phyloP scores from a whole-genome alignment of 2,888 invertebrate genomes.

The Acleris cristana region DNA sequence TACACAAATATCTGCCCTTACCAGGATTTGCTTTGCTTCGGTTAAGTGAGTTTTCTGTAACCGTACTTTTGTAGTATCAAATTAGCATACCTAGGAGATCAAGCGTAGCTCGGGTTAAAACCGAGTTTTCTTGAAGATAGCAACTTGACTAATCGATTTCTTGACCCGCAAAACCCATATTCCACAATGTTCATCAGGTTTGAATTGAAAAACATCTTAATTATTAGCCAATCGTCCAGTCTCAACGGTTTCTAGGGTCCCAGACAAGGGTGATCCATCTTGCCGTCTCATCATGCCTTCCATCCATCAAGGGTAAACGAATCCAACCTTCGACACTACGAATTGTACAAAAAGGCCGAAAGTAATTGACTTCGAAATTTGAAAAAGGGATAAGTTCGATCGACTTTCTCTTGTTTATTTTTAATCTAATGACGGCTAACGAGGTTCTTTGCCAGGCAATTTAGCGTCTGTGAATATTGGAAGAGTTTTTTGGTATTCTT shows the following conservation, averaged over 20 bases:
- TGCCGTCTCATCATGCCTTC: conserved; percentile 31
- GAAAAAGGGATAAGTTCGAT: conserved; percentile 7
- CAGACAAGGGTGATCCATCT: conserved; percentile 20
- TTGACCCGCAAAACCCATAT: too few relatives aligned
- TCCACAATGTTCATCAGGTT: too few relatives aligned
- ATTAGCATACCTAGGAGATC: too few relatives aligned
- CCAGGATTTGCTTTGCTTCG: too few relatives aligned
- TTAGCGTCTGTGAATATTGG: neutral
- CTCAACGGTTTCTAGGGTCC: conserved; percentile 6
- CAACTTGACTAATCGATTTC: too few relatives aligned
- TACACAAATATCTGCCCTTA: too few relatives aligned
- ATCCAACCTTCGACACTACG: conserved; percentile 10
- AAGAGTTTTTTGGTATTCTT: neutral
- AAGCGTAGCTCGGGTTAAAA: too few relatives aligned
- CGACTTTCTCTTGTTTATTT: conserved; percentile 19
- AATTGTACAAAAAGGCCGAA: conserved; percentile 17
- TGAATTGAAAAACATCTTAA: neutral
- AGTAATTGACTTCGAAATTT: conserved; percentile 24
- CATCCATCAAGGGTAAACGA: conserved; percentile 29
- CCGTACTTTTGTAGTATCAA: too few relatives aligned
- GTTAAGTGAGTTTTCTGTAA: too few relatives aligned
- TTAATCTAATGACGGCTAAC: conserved; percentile 11
- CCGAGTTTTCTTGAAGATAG: too few relatives aligned
- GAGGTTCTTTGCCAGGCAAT: neutral
- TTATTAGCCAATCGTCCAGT: conserved; percentile 17